Evolutionary conservation across 2,888 invertebrate species (phyloP).

Genomic region (Monoplex corrugatus): DNA sequence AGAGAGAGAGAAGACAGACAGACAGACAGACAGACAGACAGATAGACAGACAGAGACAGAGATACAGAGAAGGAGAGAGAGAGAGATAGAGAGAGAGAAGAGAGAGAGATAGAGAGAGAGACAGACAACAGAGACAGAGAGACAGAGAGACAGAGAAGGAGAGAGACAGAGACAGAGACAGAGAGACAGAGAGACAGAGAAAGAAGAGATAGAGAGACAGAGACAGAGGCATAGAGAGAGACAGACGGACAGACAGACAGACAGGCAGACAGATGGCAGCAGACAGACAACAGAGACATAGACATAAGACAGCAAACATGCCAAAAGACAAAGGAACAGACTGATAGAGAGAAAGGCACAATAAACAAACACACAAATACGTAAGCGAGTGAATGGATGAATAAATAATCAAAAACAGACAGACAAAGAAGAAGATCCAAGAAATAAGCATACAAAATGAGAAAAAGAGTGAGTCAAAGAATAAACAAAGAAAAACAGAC

Average conservation of each 20-base stretch:
- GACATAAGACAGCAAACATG: too few species aligned
- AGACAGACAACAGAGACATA: neutral
- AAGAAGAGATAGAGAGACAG: neutral
- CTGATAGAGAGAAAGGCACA: neutral
- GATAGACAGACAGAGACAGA: too few species aligned
- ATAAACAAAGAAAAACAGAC: too few species aligned
- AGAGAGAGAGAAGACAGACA: too few species aligned
- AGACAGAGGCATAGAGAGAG: too few species aligned
- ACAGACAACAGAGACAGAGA: neutral
- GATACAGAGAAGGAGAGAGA: too few species aligned
- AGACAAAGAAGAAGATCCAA: neutral
- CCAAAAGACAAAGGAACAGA: neutral
- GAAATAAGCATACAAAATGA: neutral
- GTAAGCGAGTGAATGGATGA: too few species aligned
- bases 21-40: neutral
- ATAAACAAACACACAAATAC: neutral
- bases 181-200: neutral
- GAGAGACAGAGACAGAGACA: slow-evolving; percentile 2
- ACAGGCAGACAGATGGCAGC: neutral
- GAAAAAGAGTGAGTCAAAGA: neutral
- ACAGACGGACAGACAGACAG: neutral
- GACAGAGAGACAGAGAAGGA: neutral
- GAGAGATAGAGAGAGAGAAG: too few species aligned
- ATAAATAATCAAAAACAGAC: neutral
- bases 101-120: too few species aligned